Percentiles rank a stretch among this genome's conserved stretches.
These are phyloP conservation scores for Kryptopterus vitreolus DNA, from an alignment of 2,797 vertebrate genomes.

Conservation along the genomic window DNA sequence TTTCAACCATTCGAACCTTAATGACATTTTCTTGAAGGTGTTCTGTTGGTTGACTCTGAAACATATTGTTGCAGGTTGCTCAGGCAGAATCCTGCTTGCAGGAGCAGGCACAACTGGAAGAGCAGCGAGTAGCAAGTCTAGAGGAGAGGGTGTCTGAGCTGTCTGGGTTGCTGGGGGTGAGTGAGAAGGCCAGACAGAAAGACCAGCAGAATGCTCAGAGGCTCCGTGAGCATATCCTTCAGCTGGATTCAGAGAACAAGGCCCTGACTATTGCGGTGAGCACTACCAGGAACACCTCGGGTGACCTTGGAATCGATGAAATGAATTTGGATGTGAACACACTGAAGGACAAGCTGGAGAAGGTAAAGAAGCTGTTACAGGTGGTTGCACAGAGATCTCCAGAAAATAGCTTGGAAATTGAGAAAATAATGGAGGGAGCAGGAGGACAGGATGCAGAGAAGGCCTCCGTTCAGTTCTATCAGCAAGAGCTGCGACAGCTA, in stretches of 20 bases:
- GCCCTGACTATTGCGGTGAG: conserved; percentile 82
- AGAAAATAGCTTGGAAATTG: conserved; percentile 68
- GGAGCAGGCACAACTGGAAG: conserved; percentile 81
- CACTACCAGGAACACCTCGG: conserved; percentile 62
- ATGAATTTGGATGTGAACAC: conserved; percentile 72
- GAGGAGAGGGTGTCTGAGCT: conserved; percentile 85
- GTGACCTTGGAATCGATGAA: conserved; percentile 72
- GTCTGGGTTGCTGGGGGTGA: conserved; percentile 85
- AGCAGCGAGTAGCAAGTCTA: conserved; percentile 80
- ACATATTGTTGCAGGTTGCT: conserved; percentile 65
- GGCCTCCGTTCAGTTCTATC: conserved; percentile 70
- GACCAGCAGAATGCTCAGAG: conserved; percentile 82
- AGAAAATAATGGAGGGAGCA: conserved; percentile 67
- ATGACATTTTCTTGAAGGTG: neutral
- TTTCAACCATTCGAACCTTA: neutral
- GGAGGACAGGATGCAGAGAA: conserved; percentile 73
- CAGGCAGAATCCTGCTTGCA: conserved; percentile 79
- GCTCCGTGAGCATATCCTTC: conserved; percentile 82
- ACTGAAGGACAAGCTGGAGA: conserved; percentile 85
- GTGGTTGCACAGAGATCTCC: conserved; percentile 73
- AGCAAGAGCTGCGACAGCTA: conserved; percentile 88
- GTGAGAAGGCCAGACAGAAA: conserved; percentile 83
- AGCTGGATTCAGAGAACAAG: conserved; percentile 92
- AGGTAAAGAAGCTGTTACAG: conserved; percentile 79
- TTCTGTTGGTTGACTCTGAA: conserved; percentile 1